Base-by-base conservation (phyloP, 2,888 invertebrate species). In the Harpagoxenus sublaevis region DNA sequence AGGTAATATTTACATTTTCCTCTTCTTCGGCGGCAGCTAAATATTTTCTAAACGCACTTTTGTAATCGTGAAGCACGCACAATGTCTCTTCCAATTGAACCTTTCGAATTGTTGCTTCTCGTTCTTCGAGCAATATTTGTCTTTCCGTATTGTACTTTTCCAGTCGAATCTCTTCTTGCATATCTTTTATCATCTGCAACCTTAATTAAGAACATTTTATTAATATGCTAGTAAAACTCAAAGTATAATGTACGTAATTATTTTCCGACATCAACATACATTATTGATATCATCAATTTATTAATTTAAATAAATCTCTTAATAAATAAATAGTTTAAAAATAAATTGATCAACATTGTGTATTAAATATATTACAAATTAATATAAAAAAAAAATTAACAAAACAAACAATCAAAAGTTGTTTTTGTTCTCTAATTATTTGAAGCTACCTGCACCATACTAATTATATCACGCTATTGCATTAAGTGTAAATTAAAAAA, bases 161-260 rank as follows among this genome's bases (percentile, higher is more conserved):
- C 77, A 84, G 35, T 5, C 89, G 91, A 66, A 95, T 93, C 68
- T 94, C 93, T 28, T 94, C 92, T 12, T 92, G 91, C 88, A 94
- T 89, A 35, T 94, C 92, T 81, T 92, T 89, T 39, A 94, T 91
- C 84, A 94, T 86, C 9, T 89, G 91, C 65, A 92, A 83, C 82
- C 94, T 94, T 75, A 6, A 42, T 3, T 23, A n/a, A 55, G 39
- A 12, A 68, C 31, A 28, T 4, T 55, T 42, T 45, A 15, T 57
- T 12, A 68, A 48, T 42, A 51, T 42, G 10, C 0, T 35, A 63
- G 18, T 62, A 63, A 55, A 28, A 55, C 23, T 71, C 10, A 2
- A 55, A 42, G 12, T 60, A 0, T 28, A 57, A n/a, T 73, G 12
- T 28, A 10, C 23, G 1, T 5, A 71, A 39, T 10, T 71, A 39